A percentile compares a stretch with the other conserved stretches of the same genome.
phyloP scores from a whole-genome alignment of 2,888 invertebrate genomes.

The Bellardia pandia region DNA sequence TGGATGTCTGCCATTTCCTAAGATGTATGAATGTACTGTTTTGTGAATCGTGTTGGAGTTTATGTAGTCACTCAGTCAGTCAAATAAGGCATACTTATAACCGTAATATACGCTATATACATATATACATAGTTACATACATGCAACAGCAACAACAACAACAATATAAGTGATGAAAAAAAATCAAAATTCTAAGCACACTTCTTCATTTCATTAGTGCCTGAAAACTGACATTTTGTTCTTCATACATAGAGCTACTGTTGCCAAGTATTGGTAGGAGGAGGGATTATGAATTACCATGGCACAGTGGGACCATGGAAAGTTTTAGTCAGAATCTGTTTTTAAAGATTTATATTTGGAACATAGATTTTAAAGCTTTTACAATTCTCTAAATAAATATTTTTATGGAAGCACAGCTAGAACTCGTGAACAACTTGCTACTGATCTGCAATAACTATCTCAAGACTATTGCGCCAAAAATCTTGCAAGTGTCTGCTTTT shows the following conservation, averaged over 20 bases:
- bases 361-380: no score
- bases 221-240: conserved; percentile 74
- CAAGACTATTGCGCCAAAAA: no score
- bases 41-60: conserved; percentile 43
- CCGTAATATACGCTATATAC: conserved; percentile 40
- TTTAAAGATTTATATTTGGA: no score
- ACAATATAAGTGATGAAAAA: conserved; percentile 48
- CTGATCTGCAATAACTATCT: no score
- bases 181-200: conserved; percentile 83
- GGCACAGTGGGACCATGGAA: conserved; percentile 26
- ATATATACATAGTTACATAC: background rate
- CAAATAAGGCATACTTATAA: conserved; percentile 50
- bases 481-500: no score
- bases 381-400: no score
- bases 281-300: conserved; percentile 26
- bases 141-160: conserved; percentile 38
- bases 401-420: no score
- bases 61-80: conserved; percentile 48
- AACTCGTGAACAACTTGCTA: no score
- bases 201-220: conserved; percentile 82
- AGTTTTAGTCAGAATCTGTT: background rate
- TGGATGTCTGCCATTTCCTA: conserved; percentile 64
- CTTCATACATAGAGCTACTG: conserved; percentile 42
- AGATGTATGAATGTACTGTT: conserved; percentile 56
- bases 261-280: conserved; percentile 29